Conservation (phyloP, 2,113 vertebrate genomes). For the Egretta garzetta region DNA sequence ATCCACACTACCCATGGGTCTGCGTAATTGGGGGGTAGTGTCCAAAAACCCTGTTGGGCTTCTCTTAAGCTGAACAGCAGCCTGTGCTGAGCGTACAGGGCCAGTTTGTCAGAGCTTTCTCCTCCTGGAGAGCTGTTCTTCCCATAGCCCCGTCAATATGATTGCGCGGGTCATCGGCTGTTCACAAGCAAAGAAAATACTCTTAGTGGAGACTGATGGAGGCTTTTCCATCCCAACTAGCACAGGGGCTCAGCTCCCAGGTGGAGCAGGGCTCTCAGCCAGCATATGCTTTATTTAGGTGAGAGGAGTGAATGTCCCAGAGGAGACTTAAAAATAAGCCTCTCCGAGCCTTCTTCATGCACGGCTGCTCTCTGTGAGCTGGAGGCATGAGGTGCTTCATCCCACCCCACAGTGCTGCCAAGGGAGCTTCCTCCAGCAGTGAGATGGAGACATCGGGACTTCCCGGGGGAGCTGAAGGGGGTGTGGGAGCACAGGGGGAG, state of each 20-base stretch:
- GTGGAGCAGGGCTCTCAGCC: not conserved
- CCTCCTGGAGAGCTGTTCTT: not conserved
- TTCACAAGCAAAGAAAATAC: not conserved
- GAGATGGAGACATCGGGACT: not conserved
- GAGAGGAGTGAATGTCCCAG: not conserved
- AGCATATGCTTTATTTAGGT: not conserved
- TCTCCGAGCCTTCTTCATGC: not conserved
- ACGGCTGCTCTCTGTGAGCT: accelerated
- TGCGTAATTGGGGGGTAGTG: no score
- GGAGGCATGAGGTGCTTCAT: not conserved
- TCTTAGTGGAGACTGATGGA: not conserved
- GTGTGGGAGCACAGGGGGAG: not conserved
- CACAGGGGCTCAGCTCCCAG: not conserved
- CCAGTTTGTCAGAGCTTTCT: not conserved
- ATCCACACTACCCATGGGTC: not conserved
- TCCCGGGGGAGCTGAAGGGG: not conserved
- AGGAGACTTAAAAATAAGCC: not conserved
- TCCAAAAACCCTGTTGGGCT: not conserved
- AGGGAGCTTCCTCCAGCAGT: not conserved
- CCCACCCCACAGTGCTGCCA: not conserved
- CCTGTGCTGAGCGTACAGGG: not conserved
- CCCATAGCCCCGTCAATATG: not conserved
- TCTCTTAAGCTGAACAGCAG: not conserved
- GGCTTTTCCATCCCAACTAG: not conserved
- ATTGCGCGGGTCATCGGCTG: accelerated